Base-by-base conservation (phyloP, 2,113 vertebrate genomes). In the Microtus pennsylvanicus region DNA sequence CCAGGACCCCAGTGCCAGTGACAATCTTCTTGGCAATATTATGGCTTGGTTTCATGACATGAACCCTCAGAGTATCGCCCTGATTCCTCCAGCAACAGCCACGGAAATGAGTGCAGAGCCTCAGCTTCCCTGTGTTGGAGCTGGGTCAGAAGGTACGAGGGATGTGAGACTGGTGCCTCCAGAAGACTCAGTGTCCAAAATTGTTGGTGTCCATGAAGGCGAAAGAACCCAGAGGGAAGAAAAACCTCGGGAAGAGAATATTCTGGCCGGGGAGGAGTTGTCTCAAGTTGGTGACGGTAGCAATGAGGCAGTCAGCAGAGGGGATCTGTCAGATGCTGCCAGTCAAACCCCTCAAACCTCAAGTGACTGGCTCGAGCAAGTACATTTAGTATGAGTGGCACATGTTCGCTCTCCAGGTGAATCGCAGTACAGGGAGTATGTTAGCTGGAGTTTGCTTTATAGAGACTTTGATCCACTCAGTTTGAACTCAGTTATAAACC, bases 1-100 rank as follows among this genome's bases (percentile, higher is more conserved):
- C 89, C 98, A 98, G 35, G 99, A 99, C 63, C 98, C 99, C 61
- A 98, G 98, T 58, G 97, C 99, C 95, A 99, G 78, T 93, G 99
- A 99, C 96, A 99, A 99, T 97, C 99, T 99, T 50, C 99, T 99
- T 89, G 99, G 99, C 95, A 99, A 99, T 97, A 99, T 99, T 96
- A 99, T 99, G 99, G 99, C 99, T 91, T 99, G 99, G 99, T 99
- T 99, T 98, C 99, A 99, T 87, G 99, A 99, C 98, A 99, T 99
- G 99, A 99, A 99, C 98, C 99, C 99, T 88, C 99, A 99, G 98
- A 99, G 99, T 89, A 99, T 99, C 95, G 99, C 99, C 95, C 98
- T 99, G 97, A 99, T 99, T 78, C 99, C 99, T 82, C 98, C 99
- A n/a, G 98, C 98, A 97, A 98, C 99, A 96, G 98, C 99, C 93